A percentile compares a stretch with the other conserved stretches of the same genome.
Evolutionary conservation across 2,113 vertebrate genomes (phyloP).

Genomic region (Rhabdornis inornatus): DNA sequence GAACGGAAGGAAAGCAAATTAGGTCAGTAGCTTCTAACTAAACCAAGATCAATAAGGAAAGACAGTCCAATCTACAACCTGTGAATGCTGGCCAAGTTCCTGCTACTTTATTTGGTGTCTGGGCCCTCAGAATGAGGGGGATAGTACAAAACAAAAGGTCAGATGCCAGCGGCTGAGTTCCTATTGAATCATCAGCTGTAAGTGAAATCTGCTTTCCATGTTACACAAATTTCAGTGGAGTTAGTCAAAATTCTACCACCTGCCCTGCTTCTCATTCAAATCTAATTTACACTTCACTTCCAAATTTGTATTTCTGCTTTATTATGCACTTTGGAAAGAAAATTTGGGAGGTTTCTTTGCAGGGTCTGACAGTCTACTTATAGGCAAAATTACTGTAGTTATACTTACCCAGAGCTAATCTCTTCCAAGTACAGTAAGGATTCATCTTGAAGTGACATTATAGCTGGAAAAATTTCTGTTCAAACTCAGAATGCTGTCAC

Average conservation of each 20-base stretch:
- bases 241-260: background rate
- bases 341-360: background rate
- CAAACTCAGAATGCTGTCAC: background rate
- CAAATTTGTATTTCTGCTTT: background rate
- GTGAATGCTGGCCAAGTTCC: background rate
- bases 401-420: background rate
- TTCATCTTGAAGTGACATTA: background rate
- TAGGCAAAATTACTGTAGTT: background rate
- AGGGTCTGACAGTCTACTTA: background rate
- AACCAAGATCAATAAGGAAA: background rate
- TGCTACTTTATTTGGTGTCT: background rate
- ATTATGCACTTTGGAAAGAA: background rate
- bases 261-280: background rate
- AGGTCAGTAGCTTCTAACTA: background rate
- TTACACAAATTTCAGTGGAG: background rate
- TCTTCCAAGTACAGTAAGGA: background rate
- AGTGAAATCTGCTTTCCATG: background rate
- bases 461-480: background rate
- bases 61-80: background rate
- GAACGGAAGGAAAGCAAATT: background rate
- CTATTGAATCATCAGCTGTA: background rate
- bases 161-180: background rate
- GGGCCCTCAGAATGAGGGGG: background rate
- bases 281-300: background rate
- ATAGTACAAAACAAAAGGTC: background rate